Evolutionary conservation across 2,113 vertebrate species (phyloP).

Genomic region (Pontoporia blainvillei): DNA sequence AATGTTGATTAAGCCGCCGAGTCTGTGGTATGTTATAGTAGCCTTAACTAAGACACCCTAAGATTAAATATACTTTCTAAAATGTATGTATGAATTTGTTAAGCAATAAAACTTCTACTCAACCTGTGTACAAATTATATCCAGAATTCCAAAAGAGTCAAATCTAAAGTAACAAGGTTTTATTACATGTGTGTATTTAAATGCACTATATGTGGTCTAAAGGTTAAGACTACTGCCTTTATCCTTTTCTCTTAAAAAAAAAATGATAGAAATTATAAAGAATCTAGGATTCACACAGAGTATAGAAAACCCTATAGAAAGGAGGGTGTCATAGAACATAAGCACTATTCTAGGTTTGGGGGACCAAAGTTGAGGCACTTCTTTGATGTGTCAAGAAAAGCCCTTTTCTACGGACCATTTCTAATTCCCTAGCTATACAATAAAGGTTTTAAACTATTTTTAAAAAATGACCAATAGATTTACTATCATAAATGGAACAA

Average conservation of each 20-base stretch:
- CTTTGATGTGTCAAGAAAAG: neutral
- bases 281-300: neutral
- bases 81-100: neutral
- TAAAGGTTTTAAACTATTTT: neutral
- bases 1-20: neutral
- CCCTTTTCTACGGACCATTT: neutral
- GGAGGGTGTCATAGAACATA: neutral
- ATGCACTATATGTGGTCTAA: neutral
- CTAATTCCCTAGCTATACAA: neutral
- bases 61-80: neutral
- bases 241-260: neutral
- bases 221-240: neutral
- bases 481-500: neutral
- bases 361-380: neutral
- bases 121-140: neutral
- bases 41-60: neutral
- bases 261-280: neutral
- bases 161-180: neutral
- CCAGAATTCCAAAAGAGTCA: neutral
- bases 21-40: neutral
- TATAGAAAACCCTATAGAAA: neutral
- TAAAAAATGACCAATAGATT: neutral
- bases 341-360: neutral
- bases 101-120: neutral
- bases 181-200: neutral